Evolutionary conservation across 2,888 invertebrate species (phyloP).

Genomic region (Cheilosia pagana): DNA sequence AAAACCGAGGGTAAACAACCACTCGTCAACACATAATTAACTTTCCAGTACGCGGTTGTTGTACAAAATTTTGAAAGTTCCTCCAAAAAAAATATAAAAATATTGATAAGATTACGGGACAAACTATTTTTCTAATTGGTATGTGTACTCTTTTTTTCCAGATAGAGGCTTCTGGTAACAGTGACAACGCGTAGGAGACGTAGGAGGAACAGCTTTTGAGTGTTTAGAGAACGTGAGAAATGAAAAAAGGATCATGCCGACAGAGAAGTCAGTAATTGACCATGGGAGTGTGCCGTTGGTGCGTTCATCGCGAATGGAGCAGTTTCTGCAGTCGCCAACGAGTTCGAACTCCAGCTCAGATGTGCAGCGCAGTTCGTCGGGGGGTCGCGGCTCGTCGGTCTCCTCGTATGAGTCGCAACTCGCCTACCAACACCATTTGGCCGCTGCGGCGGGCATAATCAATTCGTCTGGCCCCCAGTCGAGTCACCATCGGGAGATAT

Average conservation of each 20-base stretch:
- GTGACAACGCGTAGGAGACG: slow-evolving; percentile 46
- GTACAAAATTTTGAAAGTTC: slow-evolving; percentile 55
- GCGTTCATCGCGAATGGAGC: slow-evolving; percentile 85
- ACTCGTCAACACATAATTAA: slow-evolving; percentile 64
- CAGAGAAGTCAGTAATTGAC: slow-evolving; percentile 79
- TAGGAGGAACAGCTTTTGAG: slow-evolving; percentile 14
- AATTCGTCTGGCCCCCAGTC: slow-evolving; percentile 80
- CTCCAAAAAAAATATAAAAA: slow-evolving; percentile 22
- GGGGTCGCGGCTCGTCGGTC: slow-evolving; percentile 82
- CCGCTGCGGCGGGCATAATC: slow-evolving; percentile 81
- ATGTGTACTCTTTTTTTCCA: slow-evolving; percentile 64
- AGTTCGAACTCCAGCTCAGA: slow-evolving; percentile 76
- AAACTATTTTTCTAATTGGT: slow-evolving; percentile 73
- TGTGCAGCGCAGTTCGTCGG: slow-evolving; percentile 82
- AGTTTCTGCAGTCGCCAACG: slow-evolving; percentile 86
- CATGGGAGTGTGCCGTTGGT: slow-evolving; percentile 81
- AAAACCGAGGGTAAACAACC: slow-evolving; percentile 36
- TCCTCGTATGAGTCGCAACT: slow-evolving; percentile 86
- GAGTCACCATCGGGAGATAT: slow-evolving; percentile 89
- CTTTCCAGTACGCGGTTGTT: slow-evolving; percentile 40
- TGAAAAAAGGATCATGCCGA: slow-evolving; percentile 79
- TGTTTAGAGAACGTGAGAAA: slow-evolving; percentile 50
- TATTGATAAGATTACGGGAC: slow-evolving; percentile 62
- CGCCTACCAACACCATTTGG: slow-evolving; percentile 88
- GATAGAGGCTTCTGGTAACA: slow-evolving; percentile 70